A percentile compares a stretch with the other conserved stretches of the same genome.
These are phyloP conservation scores for Drosophila serrata DNA, from an alignment of 1,140 invertebrate genomes.

Conservation along the genomic window DNA sequence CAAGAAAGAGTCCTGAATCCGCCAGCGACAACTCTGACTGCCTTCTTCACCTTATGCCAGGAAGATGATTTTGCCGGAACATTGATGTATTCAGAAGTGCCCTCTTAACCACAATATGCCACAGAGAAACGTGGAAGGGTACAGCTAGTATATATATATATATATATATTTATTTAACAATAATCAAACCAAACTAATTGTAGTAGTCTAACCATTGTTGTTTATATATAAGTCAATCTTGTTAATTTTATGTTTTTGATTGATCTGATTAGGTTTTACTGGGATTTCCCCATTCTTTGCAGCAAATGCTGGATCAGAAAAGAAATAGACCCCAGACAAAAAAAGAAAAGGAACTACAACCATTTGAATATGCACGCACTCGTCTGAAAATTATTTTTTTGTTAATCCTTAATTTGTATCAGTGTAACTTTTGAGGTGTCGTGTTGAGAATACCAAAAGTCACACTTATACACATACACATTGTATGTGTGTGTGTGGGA, in stretches of 20 bases:
- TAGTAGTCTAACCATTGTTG: background rate
- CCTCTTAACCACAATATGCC: no score
- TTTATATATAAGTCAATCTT: background rate
- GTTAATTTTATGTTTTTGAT: background rate
- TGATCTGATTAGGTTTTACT: background rate
- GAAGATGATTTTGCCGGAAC: no score
- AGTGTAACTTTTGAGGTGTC: constrained; percentile 27
- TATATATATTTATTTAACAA: background rate
- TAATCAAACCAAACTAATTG: background rate
- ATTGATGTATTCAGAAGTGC: no score
- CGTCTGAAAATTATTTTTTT: no score
- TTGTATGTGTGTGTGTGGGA: background rate
- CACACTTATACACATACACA: background rate
- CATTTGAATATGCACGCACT: no score
- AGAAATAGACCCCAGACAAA: constrained; percentile 7
- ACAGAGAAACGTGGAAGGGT: no score
- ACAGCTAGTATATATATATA: no score
- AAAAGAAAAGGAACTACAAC: constrained; percentile 6
- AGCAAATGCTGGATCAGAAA: constrained; percentile 24
- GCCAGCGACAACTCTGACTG: no score
- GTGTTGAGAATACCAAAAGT: constrained; percentile 9
- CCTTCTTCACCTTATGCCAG: no score
- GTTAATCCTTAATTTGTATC: no score
- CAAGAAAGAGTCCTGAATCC: no score
- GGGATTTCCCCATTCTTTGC: constrained; percentile 7